Evolutionary conservation across 1,140 invertebrate genomes (phyloP), one percentile per base, ranked within the genome.

Genomic region (Sarcophaga peregrina): DNA sequence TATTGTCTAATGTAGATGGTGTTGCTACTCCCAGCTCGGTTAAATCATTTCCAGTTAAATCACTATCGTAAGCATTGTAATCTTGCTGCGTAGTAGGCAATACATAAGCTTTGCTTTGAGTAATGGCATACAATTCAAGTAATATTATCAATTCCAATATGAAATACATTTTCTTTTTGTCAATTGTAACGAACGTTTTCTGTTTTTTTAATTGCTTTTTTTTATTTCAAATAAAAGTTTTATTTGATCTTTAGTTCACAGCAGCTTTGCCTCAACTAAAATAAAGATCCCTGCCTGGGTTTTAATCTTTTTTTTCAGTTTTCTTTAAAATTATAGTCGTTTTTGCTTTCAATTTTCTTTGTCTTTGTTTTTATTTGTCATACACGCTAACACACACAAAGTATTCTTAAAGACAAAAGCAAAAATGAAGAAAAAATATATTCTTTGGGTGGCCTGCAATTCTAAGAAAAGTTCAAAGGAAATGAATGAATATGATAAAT

Each of bases 101-200:
- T 5, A 78, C 75, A 50, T 78, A 78, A 52, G 62, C 62, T 25
- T 68, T 68, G 20, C 62, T 20, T 25, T 58, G 54, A 1, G n/a
- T 1, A 5, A 7, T 58, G 13, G n/a, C n/a, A 6, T 20, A 68
- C 3, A 68, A 17, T 68, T 25, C 62, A 8, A 68, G 62, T 68
- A 68, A 68, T 8, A 78, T 78, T 78, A 78, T n/a, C 47, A 78
- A 52, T 78, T 78, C 50, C 10, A 50, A 52, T 50, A 78, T 68
- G 17, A 68, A 68, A 68, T 58, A 58, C 54, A 58, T 58, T 58
- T n/a, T 58, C 6, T 78, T 62, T 62, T 58, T 81, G 5, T 50
- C 15, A 5, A 52, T 5, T 78, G 11, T 11, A 13, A 7, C 8
- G 46, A 25, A 3, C 46, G 5, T 81, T 81, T 54, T 58, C 13